Evolutionary conservation across 2,888 invertebrate species (phyloP), one percentile per base, ranked within the genome.

Genomic region (Creontiades dilutus): DNA sequence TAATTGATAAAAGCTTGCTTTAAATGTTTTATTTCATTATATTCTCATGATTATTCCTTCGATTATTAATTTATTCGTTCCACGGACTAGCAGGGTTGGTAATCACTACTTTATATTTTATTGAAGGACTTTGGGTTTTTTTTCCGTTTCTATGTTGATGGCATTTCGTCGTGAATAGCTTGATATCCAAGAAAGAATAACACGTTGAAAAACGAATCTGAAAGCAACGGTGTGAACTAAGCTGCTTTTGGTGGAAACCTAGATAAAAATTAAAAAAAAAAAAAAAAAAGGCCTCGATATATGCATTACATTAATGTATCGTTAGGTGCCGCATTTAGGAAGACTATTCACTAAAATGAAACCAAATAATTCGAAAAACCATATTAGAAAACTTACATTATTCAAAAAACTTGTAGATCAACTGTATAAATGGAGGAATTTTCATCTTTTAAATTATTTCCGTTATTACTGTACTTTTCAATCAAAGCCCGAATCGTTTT

Each of bases 31-130:
- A 52, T 82, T 52, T 82, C 46, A 52, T 82, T 37, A 68, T 82
- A 52, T 82, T 23, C 82, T 85, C 85, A 28, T 28, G 61, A 85
- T 82, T 55, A 85, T 85, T 55, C 85, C 57, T 57, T 85, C 85
- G 55, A 57, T 57, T 85, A 52, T 85, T 85, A 61, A 61, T 84
- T 19, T 55, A 37, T 85, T 85, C 57, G 57, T 27, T 85, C 47
- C 46, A 76, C 48, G 86, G 86, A 86, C 86, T 86, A 86, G 61
- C 86, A 86, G 86, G 86, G 86, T 86, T 57, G 85, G 61, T 61
- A 85, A 85, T 85, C n/a, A 19, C 78, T 78, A 75, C 75, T 13
- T 76, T 57, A n/a, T 57, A n/a, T 23, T 19, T 68, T 23, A 52
- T 13, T 13, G 68, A 68, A 23, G 68, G 23, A 68, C 7, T 23